These are phyloP conservation scores for Dromaius novaehollandiae DNA, from an alignment of 2,113 vertebrate genomes.

Conservation along the genomic window DNA sequence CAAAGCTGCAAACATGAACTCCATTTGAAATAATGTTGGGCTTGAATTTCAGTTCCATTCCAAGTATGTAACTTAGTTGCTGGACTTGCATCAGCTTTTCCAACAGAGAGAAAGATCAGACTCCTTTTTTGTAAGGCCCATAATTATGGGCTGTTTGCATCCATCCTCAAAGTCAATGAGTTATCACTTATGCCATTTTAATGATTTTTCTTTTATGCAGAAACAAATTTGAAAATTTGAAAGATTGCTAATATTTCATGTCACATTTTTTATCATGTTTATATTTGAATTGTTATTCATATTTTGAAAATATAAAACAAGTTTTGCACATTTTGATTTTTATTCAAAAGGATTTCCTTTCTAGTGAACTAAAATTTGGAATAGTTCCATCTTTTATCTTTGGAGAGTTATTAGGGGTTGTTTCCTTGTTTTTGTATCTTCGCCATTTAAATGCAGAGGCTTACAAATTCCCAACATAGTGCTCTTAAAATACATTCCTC, in stretches of 20 bases:
- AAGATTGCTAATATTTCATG: background rate
- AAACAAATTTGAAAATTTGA: background rate
- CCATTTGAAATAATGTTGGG: background rate
- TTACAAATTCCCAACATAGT: background rate
- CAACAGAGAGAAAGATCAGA: background rate
- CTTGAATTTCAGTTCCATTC: background rate
- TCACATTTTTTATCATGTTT: background rate
- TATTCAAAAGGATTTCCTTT: background rate
- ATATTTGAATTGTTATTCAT: background rate
- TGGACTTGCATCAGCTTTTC: background rate
- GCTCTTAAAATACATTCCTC: background rate
- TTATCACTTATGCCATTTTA: background rate
- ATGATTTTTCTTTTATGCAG: background rate
- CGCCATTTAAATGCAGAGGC: background rate
- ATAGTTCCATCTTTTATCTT: no score
- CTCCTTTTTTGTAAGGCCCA: background rate
- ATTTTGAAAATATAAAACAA: background rate
- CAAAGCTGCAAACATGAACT: background rate
- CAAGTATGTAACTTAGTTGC: background rate
- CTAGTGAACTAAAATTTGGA: no score
- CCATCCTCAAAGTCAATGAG: background rate
- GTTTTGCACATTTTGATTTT: background rate
- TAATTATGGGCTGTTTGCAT: background rate
- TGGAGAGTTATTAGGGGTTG: no score
- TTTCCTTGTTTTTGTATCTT: no score